These are phyloP conservation scores for Atherinomorus stipes DNA, from an alignment of 2,113 vertebrate genomes.

Conservation along the genomic window DNA sequence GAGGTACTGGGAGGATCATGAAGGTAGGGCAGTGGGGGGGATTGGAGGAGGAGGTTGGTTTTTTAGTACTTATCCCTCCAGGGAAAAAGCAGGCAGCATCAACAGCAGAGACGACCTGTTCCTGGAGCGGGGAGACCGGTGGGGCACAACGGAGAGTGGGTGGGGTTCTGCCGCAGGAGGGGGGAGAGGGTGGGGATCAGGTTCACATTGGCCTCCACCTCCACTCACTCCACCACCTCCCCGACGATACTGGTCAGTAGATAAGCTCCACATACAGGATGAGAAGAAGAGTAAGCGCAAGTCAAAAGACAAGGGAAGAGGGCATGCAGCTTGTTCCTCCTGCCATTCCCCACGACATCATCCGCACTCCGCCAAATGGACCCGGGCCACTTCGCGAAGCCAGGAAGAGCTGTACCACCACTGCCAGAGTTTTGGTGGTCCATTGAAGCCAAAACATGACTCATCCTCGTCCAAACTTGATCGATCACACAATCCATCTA, in stretches of 20 bases:
- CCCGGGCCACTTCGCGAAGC: constrained; percentile 79
- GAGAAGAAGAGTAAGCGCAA: constrained; percentile 84
- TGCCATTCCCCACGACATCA: constrained; percentile 79
- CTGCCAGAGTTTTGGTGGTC: constrained; percentile 83
- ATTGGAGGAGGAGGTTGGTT: constrained; percentile 86
- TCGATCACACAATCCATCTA: constrained; percentile 81
- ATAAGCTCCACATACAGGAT: constrained; percentile 90
- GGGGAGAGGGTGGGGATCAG: constrained; percentile 68
- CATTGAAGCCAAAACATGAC: constrained; percentile 76
- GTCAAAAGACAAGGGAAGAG: constrained; percentile 80
- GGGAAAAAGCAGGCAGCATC: constrained; percentile 85
- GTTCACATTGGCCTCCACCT: constrained; percentile 77
- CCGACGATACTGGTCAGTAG: constrained; percentile 92
- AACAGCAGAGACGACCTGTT: constrained; percentile 82
- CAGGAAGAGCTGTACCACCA: constrained; percentile 87
- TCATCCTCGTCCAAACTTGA: constrained; percentile 80
- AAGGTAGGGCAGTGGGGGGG: constrained; percentile 82
- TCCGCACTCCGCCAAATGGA: constrained; percentile 71
- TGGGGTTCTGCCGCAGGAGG: constrained; percentile 74
- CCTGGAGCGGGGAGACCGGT: constrained; percentile 77
- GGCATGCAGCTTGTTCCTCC: constrained; percentile 73
- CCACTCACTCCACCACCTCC: constrained; percentile 84
- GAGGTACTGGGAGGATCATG: constrained; percentile 88
- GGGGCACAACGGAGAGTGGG: constrained; percentile 71
- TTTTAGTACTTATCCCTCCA: constrained; percentile 90